Evolutionary conservation across 2,113 vertebrate genomes (phyloP).

Genomic region (Sialia sialis): DNA sequence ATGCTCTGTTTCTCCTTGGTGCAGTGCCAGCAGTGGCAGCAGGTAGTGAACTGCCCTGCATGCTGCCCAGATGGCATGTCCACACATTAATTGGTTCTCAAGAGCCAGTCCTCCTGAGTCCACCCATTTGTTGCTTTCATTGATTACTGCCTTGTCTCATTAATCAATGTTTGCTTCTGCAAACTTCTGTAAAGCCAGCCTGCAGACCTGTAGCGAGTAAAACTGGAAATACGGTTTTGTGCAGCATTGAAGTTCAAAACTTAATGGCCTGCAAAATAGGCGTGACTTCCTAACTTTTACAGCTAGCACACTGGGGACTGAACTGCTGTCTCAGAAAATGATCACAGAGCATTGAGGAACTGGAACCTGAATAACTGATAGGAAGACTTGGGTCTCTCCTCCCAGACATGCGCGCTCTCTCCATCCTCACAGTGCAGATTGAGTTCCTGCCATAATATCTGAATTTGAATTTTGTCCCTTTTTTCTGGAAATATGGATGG

Average conservation of each 20-base stretch:
- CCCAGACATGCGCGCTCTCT: not conserved
- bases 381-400: not conserved
- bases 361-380: not conserved
- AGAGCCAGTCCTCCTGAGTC: not conserved
- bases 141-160: not conserved
- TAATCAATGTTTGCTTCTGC: not conserved
- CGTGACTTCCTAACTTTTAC: not conserved
- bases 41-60: not conserved
- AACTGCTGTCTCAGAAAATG: not conserved
- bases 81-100: constrained; percentile 32
- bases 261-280: not conserved
- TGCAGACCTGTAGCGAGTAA: not conserved
- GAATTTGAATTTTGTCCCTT: not conserved
- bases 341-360: too few species aligned
- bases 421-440: accelerated
- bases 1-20: constrained; percentile 13
- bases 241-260: not conserved
- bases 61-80: not conserved
- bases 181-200: not conserved
- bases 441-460: not conserved
- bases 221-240: not conserved
- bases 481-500: not conserved
- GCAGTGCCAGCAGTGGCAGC: constrained; percentile 20
- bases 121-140: constrained; percentile 6
- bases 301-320: not conserved